phyloP scores from a whole-genome alignment of 2,797 vertebrate genomes.

The Pseudochirops corinnae region DNA sequence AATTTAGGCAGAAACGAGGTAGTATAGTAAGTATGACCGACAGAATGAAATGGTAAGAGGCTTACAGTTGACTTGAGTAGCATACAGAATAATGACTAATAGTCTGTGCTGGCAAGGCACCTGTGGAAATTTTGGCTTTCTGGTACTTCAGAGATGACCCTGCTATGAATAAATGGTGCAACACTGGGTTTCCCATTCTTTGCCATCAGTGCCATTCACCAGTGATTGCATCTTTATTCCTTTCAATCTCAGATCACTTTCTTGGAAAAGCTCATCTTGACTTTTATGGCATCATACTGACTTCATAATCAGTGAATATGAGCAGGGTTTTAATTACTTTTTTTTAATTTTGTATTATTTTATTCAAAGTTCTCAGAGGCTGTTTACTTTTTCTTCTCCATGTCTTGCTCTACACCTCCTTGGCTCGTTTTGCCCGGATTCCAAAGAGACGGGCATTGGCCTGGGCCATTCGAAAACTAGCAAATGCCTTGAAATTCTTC shows the following conservation, averaged over 20 bases:
- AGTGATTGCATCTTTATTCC: not conserved
- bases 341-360: too few species aligned
- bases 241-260: not conserved
- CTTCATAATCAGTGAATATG: not conserved
- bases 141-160: conserved; percentile 15
- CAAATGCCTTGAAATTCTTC: too few species aligned
- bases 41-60: not conserved
- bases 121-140: conserved; percentile 6
- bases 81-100: not conserved
- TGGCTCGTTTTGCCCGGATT: too few species aligned
- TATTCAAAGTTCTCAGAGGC: too few species aligned
- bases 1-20: not conserved
- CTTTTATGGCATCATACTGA: not conserved
- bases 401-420: too few species aligned
- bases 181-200: not conserved
- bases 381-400: too few species aligned
- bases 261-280: not conserved
- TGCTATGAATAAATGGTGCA: not conserved
- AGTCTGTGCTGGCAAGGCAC: not conserved
- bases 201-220: not conserved
- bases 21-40: not conserved
- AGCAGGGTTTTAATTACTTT: not conserved
- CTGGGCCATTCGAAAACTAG: too few species aligned
- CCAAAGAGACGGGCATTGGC: too few species aligned
- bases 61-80: not conserved